phyloP scores from a whole-genome alignment of 2,113 vertebrate genomes.

The Geococcyx californianus region DNA sequence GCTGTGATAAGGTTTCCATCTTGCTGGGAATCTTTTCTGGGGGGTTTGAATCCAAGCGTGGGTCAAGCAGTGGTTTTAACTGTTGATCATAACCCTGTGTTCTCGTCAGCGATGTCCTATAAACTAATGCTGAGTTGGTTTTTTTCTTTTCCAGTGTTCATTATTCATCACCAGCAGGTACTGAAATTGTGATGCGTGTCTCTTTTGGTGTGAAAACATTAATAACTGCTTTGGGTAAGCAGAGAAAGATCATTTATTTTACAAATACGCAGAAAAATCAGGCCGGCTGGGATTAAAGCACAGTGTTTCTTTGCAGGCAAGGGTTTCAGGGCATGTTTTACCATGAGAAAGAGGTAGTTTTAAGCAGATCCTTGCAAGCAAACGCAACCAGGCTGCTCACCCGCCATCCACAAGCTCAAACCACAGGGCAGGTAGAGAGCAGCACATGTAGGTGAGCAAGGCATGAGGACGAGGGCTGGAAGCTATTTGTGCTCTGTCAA shows the following conservation, averaged over 20 bases:
- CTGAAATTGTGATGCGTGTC: not conserved
- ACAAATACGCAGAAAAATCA: not conserved
- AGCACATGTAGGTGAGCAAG: not conserved
- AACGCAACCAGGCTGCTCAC: accelerated
- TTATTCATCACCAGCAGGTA: slow-evolving; percentile 16
- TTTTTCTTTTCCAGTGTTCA: not conserved
- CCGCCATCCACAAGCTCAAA: not conserved
- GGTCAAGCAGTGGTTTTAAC: not conserved
- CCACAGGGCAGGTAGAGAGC: not conserved
- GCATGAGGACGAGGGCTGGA: accelerated
- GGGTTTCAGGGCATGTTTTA: not conserved
- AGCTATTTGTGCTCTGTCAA: not conserved
- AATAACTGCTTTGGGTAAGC: slow-evolving; percentile 38
- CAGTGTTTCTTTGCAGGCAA: not conserved
- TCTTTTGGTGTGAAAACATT: slow-evolving; percentile 41
- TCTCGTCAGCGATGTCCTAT: accelerated
- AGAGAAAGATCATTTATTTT: slow-evolving; percentile 10
- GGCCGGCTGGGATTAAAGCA: not conserved
- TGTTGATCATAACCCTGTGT: not conserved
- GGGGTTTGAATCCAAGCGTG: not conserved
- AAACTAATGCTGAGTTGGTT: not conserved
- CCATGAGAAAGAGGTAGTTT: not conserved
- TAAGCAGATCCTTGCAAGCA: accelerated
- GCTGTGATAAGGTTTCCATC: not conserved
- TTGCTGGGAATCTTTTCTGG: not conserved